Conservation (phyloP, 1,140 invertebrate species). For the Orchestia grillus region DNA sequence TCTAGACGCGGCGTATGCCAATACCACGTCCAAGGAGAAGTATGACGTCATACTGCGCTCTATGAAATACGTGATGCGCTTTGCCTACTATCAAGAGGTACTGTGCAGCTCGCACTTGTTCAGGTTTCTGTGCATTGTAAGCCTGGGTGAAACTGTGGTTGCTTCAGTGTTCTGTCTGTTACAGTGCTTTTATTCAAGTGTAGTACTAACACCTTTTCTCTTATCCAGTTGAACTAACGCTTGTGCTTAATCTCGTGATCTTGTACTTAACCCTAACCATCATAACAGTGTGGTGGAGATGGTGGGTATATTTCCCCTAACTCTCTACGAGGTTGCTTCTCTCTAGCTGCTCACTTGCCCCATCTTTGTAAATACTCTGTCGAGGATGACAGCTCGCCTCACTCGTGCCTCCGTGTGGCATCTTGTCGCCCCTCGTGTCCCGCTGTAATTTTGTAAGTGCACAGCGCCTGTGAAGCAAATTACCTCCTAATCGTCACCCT, state of each 20-base stretch:
- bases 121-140: background rate
- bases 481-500: too few species aligned
- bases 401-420: background rate
- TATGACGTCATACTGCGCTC: constrained; percentile 68
- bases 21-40: constrained; percentile 61
- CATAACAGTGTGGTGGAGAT: background rate
- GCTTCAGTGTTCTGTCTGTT: background rate
- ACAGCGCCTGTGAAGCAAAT: too few species aligned
- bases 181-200: background rate
- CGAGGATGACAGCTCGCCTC: background rate
- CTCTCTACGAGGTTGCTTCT: background rate
- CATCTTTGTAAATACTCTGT: background rate
- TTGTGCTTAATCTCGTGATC: background rate
- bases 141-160: background rate
- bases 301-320: background rate
- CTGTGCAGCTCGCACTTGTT: background rate
- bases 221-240: background rate
- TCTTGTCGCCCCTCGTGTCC: background rate
- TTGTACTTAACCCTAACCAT: background rate
- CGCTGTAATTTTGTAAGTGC: background rate
- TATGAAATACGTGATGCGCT: constrained; percentile 68
- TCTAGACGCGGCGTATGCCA: constrained; percentile 46
- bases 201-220: background rate
- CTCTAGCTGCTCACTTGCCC: background rate
- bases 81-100: constrained; percentile 62